Percentiles rank a stretch among this genome's conserved stretches.
These are phyloP conservation scores for Lasius platythorax DNA, from an alignment of 2,888 invertebrate species.

Conservation along the genomic window DNA sequence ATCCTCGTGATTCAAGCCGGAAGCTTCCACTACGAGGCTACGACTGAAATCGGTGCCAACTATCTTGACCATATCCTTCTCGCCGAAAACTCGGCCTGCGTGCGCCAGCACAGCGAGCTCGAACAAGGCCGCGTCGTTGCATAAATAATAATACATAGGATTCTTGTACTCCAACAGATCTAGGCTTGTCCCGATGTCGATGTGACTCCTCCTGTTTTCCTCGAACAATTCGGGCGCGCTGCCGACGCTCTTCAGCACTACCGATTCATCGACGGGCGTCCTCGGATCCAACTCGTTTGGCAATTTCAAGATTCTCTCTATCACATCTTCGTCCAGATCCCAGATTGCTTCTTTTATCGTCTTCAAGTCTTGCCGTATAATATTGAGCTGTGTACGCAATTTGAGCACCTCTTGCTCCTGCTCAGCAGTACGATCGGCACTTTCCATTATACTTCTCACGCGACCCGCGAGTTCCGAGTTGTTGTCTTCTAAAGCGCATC, in stretches of 20 bases:
- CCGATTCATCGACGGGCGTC: slow-evolving; percentile 86
- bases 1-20: slow-evolving; percentile 88
- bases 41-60: slow-evolving; percentile 93
- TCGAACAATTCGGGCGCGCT: slow-evolving; percentile 49
- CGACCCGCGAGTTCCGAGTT: slow-evolving; percentile 86
- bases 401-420: slow-evolving; percentile 86
- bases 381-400: slow-evolving; percentile 87
- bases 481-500: slow-evolving; percentile 87
- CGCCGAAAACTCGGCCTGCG: slow-evolving; percentile 84
- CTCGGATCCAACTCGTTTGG: slow-evolving; percentile 90
- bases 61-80: slow-evolving; percentile 88
- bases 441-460: slow-evolving; percentile 82
- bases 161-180: slow-evolving; percentile 88
- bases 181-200: slow-evolving; percentile 87
- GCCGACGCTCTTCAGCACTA: slow-evolving; percentile 73
- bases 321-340: slow-evolving; percentile 91
- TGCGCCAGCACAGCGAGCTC: slow-evolving; percentile 88
- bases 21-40: slow-evolving; percentile 92
- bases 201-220: slow-evolving; percentile 83
- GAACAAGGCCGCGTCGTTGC: slow-evolving; percentile 90
- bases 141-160: slow-evolving; percentile 89
- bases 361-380: slow-evolving; percentile 89
- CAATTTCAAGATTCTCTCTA: slow-evolving; percentile 89
- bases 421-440: slow-evolving; percentile 77
- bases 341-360: slow-evolving; percentile 89